Evolutionary conservation across 2,888 invertebrate genomes (phyloP).

Genomic region (Sphaeridia pumilis): DNA sequence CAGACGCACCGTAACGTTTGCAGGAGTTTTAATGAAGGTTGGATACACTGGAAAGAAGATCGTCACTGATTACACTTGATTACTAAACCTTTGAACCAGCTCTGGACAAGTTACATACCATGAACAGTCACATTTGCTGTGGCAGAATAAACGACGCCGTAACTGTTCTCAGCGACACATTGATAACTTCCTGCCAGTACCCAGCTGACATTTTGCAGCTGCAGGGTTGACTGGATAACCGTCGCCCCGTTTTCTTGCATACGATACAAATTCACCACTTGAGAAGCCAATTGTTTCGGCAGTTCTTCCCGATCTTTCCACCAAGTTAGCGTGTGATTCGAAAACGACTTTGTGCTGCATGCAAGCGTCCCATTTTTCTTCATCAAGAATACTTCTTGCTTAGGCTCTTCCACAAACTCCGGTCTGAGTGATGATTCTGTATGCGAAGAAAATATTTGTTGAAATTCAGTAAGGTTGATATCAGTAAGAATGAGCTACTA

Average conservation of each 20-base stretch:
- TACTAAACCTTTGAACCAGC: conserved; percentile 68
- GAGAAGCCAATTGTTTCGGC: conserved; percentile 24
- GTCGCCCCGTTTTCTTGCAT: conserved; percentile 48
- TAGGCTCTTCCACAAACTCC: conserved; percentile 66
- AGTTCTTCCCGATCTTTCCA: conserved; percentile 67
- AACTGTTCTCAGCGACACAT: conserved; percentile 78
- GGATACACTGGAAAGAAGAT: conserved; percentile 56
- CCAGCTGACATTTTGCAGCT: conserved; percentile 63
- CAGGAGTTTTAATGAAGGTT: conserved; percentile 68
- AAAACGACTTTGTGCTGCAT: conserved; percentile 70
- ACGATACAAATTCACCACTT: conserved; percentile 24
- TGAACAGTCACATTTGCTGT: conserved; percentile 77
- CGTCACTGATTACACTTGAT: conserved; percentile 55
- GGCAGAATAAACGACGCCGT: conserved; percentile 77
- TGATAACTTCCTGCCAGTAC: conserved; percentile 80
- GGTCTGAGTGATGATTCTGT: conserved; percentile 73
- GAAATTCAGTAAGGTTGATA: no score
- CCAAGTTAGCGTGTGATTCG: conserved; percentile 69
- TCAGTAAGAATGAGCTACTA: no score
- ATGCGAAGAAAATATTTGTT: conserved; percentile 26
- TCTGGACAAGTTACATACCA: conserved; percentile 64
- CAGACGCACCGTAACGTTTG: conserved; percentile 69
- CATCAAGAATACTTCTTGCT: conserved; percentile 69
- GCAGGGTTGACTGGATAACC: conserved; percentile 52
- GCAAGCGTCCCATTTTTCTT: conserved; percentile 70